phyloP scores from a whole-genome alignment of 2,888 invertebrate genomes.

The Dryobota labecula region DNA sequence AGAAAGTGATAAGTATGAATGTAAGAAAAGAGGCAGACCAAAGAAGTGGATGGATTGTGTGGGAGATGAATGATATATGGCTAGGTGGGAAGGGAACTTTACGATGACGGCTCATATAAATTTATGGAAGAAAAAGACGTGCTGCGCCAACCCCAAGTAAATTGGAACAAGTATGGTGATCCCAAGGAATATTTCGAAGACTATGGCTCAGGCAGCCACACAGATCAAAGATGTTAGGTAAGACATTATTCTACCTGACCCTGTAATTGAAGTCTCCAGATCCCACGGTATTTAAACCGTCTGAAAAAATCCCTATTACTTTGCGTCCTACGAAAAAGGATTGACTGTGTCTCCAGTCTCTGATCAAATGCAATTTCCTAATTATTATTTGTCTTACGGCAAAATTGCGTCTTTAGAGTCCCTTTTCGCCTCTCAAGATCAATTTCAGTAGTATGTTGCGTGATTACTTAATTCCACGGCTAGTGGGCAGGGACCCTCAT shows the following conservation, averaged over 20 bases:
- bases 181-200: neutral
- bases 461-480: constrained; percentile 87
- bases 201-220: neutral
- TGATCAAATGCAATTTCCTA: constrained; percentile 6
- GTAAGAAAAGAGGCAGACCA: neutral
- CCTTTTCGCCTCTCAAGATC: constrained; percentile 63
- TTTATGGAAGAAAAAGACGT: neutral
- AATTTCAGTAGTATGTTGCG: constrained; percentile 78
- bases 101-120: neutral
- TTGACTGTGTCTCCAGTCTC: neutral
- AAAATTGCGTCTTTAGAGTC: constrained; percentile 39
- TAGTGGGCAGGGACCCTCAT: constrained; percentile 84
- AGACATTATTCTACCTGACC: neutral
- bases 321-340: neutral
- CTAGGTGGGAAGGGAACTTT: neutral
- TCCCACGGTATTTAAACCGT: too few relatives aligned
- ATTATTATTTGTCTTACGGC: constrained; percentile 4
- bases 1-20: neutral
- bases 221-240: neutral
- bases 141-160: neutral
- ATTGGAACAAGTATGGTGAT: neutral
- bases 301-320: neutral
- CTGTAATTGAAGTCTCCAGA: neutral
- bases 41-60: neutral
- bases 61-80: neutral